Base-by-base conservation (phyloP, 2,113 vertebrate genomes). In the Lycaon pictus region DNA sequence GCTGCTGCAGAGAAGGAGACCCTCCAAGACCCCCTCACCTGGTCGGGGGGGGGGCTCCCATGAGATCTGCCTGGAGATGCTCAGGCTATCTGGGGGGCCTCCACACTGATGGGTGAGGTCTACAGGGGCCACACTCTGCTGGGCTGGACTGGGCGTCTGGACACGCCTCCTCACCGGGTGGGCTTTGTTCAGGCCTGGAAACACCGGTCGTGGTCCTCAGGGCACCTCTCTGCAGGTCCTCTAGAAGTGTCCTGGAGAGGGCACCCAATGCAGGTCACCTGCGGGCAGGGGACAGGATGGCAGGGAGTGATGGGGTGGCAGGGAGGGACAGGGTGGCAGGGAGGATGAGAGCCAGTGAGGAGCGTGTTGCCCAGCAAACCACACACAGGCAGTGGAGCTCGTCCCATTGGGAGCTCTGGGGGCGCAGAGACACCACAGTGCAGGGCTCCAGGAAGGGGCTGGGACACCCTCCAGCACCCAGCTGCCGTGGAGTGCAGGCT, bases 401-500 rank as follows among this genome's bases (percentile, higher is more conserved):
- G 7, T 58, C 22, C 60, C 19, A 11, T 32, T 27, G 29, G 65
- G 60, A 25, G 29, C 53, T 79, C 51, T 27, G 9, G 23, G 17
- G 29, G 19, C 0, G 0, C 2, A 0, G 35, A 35, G 55, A 15
- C 43, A 7, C 32, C 11, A 0, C 25, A 63, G 62, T 0, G 10
- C 10, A 63, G 23, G 25, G 62, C 10, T 25, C 62, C 62, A 3
- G 11, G 25, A 10, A 9, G 11, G 25, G 10, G 10, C 62, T 1
- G 11, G 23, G 25, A 1, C 27, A 25, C 11, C 62, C 25, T 11
- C 62, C 62, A 35, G 35, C 35, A 35, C 35, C 35, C 35, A 35
- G 35, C 35, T 35, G 35, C 35, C 35, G 35, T 35, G 35, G 35
- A 35, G 35, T 35, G 35, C 35, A 35, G 35, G 35, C 37, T 37